Evolutionary conservation across 2,888 invertebrate species (phyloP), one percentile per base, ranked within the genome.

Genomic region (Ichneumoninae sp.): DNA sequence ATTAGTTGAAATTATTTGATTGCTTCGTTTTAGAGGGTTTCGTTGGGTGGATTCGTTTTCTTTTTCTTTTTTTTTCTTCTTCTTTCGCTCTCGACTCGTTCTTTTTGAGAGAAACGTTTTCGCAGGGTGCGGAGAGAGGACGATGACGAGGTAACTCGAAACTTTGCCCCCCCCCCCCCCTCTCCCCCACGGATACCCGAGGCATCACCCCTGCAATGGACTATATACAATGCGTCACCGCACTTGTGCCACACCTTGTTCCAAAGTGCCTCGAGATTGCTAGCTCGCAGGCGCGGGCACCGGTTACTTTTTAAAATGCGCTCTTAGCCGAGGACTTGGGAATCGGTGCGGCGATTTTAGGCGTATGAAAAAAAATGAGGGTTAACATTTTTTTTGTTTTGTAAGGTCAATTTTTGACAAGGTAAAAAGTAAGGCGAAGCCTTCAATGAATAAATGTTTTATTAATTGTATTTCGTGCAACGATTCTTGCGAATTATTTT

Each of bases 161-260:
- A 83, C 52, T 80, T 83, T 52, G 36, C 52, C 66, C 57, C 71
- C 60, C 65, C 40, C 57, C 71, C 60, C 66, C 30, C 22, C 22
- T 1, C 57, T 66, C 60, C 66, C 60, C 66, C 33, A 16, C 44
- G 70, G 50, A 68, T 69, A 52, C 57, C 44, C n/a, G 16, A 54
- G 50, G 47, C 60, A 16, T 30, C 60, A 33, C 66, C 71, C 68
- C 50, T 47, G 44, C 19, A 44, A 47, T 65, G 40, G 30, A 65
- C 62, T 68, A 52, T 44, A 70, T 52, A 74, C 84, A 77, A 62
- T 79, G 80, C 88, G 88, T 86, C 88, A 88, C 80, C 88, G 87
- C 84, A 87, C 84, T 87, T 86, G 82, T 84, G 86, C 80, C 74
- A 86, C 85, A 87, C 83, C 88, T 88, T 84, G 85, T 87, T 85